Conservation (phyloP, 2,888 invertebrate species). For the Napeogenes sylphis region DNA sequence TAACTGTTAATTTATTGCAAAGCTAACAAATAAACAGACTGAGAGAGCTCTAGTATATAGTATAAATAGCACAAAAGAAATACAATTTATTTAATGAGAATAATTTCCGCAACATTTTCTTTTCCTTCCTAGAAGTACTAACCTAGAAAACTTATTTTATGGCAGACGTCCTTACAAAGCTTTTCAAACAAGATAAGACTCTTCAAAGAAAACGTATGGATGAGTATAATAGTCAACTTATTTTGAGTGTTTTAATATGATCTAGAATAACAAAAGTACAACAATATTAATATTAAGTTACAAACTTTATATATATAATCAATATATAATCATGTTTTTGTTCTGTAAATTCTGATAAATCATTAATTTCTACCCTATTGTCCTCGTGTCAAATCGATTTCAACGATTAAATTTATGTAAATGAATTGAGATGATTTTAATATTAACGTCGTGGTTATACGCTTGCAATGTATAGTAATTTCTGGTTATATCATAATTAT, state of each 20-base stretch:
- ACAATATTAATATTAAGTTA: too few species aligned
- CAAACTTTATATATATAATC: too few species aligned
- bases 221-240: not conserved
- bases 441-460: constrained; percentile 13
- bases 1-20: too few species aligned
- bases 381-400: constrained; percentile 17
- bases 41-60: too few species aligned
- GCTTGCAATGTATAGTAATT: constrained; percentile 7
- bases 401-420: constrained; percentile 19
- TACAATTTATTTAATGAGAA: too few species aligned
- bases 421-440: constrained; percentile 15
- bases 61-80: too few species aligned
- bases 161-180: constrained; percentile 4
- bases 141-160: constrained; percentile 7
- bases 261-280: too few species aligned
- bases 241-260: too few species aligned
- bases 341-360: not conserved
- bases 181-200: constrained; percentile 6
- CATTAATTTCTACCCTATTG: constrained; percentile 16
- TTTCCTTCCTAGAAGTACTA: not conserved
- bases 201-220: constrained; percentile 6
- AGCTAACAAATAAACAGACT: too few species aligned
- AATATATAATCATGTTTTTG: too few species aligned
- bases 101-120: not conserved
- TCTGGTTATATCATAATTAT: constrained; percentile 1